Percentiles rank a stretch among this genome's conserved stretches.
Evolutionary conservation across 37 sponge, comb jelly and placozoan species (phyloP).

Genomic region (Theonella swinhoei): DNA sequence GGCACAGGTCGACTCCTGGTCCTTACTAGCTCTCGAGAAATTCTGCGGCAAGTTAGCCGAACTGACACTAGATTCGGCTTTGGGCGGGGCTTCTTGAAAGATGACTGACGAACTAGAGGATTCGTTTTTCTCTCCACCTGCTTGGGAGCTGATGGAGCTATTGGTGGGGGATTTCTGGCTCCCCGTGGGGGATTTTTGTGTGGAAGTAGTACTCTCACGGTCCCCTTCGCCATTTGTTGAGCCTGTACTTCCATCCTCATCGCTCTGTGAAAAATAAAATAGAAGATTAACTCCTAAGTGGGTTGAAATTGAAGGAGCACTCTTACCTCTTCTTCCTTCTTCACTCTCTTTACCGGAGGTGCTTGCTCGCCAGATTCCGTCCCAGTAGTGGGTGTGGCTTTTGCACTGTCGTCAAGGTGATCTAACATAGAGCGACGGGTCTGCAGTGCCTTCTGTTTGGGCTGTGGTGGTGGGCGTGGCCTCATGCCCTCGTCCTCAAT

Average conservation of each 20-base stretch:
- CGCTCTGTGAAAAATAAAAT: too few relatives aligned
- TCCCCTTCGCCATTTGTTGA: slow-evolving; percentile 43
- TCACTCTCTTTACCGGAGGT: slow-evolving; percentile 22
- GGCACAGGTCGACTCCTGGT: slow-evolving; percentile 50
- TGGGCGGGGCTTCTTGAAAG: background rate
- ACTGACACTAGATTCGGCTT: background rate
- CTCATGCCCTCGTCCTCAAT: slow-evolving; percentile 14
- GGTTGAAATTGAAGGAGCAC: too few relatives aligned
- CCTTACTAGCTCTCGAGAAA: slow-evolving; percentile 42
- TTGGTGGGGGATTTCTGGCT: slow-evolving; percentile 25
- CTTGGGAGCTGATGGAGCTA: slow-evolving; percentile 16
- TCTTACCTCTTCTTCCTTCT: slow-evolving; percentile 27
- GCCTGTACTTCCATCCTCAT: slow-evolving; percentile 39
- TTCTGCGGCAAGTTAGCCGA: slow-evolving; percentile 14
- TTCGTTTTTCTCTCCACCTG: slow-evolving; percentile 25
- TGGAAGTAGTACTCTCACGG: background rate
- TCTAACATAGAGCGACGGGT: slow-evolving; percentile 37
- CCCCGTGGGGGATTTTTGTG: slow-evolving; percentile 23
- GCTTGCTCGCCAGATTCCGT: background rate
- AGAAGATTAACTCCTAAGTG: too few relatives aligned
- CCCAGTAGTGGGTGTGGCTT: background rate
- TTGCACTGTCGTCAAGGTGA: slow-evolving; percentile 24
- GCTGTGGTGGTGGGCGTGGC: background rate
- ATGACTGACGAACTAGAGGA: slow-evolving; percentile 11
- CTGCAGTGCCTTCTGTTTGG: slow-evolving; percentile 47